Evolutionary conservation across 2,888 invertebrate genomes (phyloP).

Genomic region (Entomobrya proxima): DNA sequence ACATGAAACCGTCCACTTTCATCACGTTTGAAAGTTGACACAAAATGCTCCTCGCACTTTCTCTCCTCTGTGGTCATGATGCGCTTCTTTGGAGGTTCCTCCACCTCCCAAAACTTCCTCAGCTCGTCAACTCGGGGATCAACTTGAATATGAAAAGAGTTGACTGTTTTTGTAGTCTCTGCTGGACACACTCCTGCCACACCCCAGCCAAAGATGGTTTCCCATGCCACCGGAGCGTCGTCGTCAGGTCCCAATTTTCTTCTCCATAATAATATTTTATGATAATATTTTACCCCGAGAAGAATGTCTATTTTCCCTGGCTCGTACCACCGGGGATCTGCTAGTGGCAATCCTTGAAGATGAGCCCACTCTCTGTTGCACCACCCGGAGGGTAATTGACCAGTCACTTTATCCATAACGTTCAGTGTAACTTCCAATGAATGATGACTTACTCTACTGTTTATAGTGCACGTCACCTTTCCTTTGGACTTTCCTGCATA

Average conservation of each 20-base stretch:
- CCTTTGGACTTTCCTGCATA: no score
- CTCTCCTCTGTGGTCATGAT: conserved; percentile 20
- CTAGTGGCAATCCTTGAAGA: neutral
- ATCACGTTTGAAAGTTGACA: neutral
- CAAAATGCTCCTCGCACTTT: conserved; percentile 19
- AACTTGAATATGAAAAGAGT: neutral
- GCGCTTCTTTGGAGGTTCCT: neutral
- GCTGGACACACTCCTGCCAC: no score
- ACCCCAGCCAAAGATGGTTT: conserved; percentile 3
- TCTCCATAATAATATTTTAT: no score
- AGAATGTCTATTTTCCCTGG: neutral
- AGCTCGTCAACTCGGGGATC: neutral
- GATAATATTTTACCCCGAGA: neutral
- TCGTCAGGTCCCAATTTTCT: neutral
- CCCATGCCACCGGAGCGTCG: neutral
- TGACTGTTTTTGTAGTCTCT: neutral
- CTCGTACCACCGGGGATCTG: neutral
- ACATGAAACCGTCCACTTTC: conserved; percentile 43
- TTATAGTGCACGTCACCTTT: no score
- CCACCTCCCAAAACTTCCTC: conserved; percentile 55
- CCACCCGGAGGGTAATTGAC: no score
- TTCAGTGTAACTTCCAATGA: no score
- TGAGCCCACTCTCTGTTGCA: no score
- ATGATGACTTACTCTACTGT: no score
- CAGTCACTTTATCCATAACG: no score